Conservation (phyloP, 2,797 vertebrate genomes). For the Halcyon leucocephala region DNA sequence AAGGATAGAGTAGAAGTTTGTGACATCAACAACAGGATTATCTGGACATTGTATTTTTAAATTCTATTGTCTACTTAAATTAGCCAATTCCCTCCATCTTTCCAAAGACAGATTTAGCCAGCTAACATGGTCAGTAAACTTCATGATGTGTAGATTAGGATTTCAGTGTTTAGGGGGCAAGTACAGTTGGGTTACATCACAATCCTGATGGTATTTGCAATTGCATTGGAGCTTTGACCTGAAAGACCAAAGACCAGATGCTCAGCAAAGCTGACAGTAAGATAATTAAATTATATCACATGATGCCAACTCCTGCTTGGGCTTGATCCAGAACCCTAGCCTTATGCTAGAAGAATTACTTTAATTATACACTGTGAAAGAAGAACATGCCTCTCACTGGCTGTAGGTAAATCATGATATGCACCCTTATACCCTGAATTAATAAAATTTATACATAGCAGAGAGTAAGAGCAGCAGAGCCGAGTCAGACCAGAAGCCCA, state of each 20-base stretch:
- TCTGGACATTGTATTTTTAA: neutral
- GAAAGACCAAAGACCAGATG: neutral
- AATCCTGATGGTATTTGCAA: neutral
- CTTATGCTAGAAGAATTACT: neutral
- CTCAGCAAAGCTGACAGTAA: constrained; percentile 10
- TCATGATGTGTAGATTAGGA: neutral
- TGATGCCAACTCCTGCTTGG: neutral
- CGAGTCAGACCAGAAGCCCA: neutral
- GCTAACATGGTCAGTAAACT: constrained; percentile 22
- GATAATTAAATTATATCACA: constrained; percentile 6
- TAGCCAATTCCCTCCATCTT: neutral
- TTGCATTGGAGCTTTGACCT: neutral
- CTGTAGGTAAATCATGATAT: neutral
- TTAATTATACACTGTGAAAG: neutral
- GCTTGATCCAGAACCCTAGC: neutral
- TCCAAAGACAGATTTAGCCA: neutral
- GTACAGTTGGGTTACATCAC: neutral
- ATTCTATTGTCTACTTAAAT: constrained; percentile 7
- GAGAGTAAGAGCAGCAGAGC: neutral
- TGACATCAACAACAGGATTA: constrained; percentile 16
- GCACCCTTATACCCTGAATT: neutral
- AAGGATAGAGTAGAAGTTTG: neutral
- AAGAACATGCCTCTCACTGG: neutral
- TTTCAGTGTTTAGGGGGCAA: constrained; percentile 12
- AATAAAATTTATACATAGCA: neutral